Evolutionary conservation across 2,888 invertebrate species (phyloP).

Genomic region (Nephrotoma flavescens): DNA sequence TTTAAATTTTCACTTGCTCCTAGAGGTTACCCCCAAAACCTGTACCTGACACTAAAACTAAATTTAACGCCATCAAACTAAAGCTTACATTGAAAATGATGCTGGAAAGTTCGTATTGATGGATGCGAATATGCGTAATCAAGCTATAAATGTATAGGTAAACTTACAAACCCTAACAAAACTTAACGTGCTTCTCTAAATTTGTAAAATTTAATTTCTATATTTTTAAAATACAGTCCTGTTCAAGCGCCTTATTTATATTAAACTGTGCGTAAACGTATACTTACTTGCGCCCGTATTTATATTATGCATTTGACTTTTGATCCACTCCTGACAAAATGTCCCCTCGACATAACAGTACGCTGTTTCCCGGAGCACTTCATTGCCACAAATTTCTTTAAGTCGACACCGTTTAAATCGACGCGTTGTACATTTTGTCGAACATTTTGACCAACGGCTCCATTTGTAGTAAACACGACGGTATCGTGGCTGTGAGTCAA

Average conservation of each 20-base stretch:
- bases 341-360: constrained; percentile 74
- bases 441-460: constrained; percentile 74
- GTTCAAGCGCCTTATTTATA: background rate
- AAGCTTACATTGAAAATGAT: too few species aligned
- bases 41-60: too few species aligned
- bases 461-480: constrained; percentile 53
- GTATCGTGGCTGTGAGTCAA: constrained; percentile 22
- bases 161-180: too few species aligned
- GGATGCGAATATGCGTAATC: too few species aligned
- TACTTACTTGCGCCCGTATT: background rate
- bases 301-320: constrained; percentile 26
- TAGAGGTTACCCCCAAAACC: too few species aligned
- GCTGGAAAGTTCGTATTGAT: too few species aligned
- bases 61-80: too few species aligned
- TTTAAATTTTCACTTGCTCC: too few species aligned
- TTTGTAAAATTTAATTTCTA: too few species aligned
- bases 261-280: background rate
- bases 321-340: constrained; percentile 60
- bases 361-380: constrained; percentile 66
- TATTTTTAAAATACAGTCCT: background rate
- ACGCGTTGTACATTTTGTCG: constrained; percentile 61
- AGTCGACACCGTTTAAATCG: constrained; percentile 63
- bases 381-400: constrained; percentile 57
- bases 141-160: too few species aligned
- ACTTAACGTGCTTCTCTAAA: too few species aligned